Conservation (phyloP, 2,888 invertebrate genomes). For the Punctoribates punctum region DNA sequence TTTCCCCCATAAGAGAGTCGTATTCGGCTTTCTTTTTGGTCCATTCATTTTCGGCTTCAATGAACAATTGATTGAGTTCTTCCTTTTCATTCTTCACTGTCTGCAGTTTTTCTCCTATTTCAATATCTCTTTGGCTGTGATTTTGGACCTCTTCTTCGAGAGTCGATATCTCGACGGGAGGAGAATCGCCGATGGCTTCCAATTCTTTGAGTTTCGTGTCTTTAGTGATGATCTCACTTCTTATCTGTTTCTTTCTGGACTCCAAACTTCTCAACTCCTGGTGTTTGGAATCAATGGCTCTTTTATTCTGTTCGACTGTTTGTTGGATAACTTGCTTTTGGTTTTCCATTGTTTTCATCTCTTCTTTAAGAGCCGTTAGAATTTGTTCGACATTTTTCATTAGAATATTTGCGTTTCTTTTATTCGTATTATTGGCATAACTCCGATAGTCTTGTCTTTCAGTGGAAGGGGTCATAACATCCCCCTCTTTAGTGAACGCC, state of each 20-base stretch:
- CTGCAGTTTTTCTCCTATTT: constrained; percentile 4
- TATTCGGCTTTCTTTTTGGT: not conserved
- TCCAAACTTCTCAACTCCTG: not conserved
- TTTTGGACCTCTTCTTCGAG: constrained; percentile 37
- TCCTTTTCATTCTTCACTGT: not conserved
- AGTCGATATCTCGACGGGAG: constrained; percentile 39
- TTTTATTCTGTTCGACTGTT: not conserved
- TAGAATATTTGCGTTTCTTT: not conserved
- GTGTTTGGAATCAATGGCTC: not conserved
- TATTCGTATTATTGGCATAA: constrained; percentile 25
- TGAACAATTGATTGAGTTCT: not conserved
- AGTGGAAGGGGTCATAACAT: constrained; percentile 45
- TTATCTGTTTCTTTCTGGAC: not conserved
- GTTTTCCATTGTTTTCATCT: not conserved
- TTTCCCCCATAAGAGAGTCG: not conserved
- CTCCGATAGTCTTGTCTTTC: not conserved
- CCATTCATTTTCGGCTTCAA: not conserved
- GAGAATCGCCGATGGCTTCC: not conserved
- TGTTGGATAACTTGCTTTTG: too few species aligned
- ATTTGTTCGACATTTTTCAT: not conserved
- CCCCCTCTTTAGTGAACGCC: constrained; percentile 48
- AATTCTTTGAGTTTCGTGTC: constrained; percentile 36
- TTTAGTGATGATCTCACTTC: not conserved
- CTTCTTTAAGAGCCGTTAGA: not conserved
- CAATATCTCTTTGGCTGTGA: not conserved